phyloP scores from a whole-genome alignment of 2,797 vertebrate species.

The Glossophaga mutica region DNA sequence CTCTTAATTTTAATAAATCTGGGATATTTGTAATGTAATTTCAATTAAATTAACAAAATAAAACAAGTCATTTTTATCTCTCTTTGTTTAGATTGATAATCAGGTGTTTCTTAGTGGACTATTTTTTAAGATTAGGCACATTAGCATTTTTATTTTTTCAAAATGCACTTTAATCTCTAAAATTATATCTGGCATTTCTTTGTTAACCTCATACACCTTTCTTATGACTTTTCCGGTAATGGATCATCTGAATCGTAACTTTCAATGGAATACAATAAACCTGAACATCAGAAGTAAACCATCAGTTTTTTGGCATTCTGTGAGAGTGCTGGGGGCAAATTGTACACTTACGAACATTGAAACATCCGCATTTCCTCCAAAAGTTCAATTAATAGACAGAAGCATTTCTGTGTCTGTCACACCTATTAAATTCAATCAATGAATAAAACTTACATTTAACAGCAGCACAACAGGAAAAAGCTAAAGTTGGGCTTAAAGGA shows the following conservation, averaged over 20 bases:
- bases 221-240: background rate
- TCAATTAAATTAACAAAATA: slow-evolving; percentile 13
- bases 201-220: background rate
- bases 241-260: slow-evolving; percentile 5
- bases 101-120: background rate
- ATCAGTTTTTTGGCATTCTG: slow-evolving; percentile 14
- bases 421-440: slow-evolving; percentile 72
- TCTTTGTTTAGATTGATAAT: background rate
- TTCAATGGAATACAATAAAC: slow-evolving; percentile 51
- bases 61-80: background rate
- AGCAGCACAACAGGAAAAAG: slow-evolving; percentile 58
- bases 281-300: slow-evolving; percentile 19
- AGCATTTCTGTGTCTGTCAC: slow-evolving; percentile 73
- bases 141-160: slow-evolving; percentile 46
- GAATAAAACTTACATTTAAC: slow-evolving; percentile 76
- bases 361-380: slow-evolving; percentile 32
- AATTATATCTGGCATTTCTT: background rate
- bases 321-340: slow-evolving; percentile 46
- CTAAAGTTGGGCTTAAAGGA: slow-evolving; percentile 68
- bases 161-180: background rate
- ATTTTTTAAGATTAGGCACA: background rate
- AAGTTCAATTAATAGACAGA: slow-evolving; percentile 70
- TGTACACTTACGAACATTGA: slow-evolving; percentile 74
- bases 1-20: background rate
- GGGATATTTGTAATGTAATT: background rate